Evolutionary conservation across 2,113 vertebrate species (phyloP).

Genomic region (Lepus europaeus): DNA sequence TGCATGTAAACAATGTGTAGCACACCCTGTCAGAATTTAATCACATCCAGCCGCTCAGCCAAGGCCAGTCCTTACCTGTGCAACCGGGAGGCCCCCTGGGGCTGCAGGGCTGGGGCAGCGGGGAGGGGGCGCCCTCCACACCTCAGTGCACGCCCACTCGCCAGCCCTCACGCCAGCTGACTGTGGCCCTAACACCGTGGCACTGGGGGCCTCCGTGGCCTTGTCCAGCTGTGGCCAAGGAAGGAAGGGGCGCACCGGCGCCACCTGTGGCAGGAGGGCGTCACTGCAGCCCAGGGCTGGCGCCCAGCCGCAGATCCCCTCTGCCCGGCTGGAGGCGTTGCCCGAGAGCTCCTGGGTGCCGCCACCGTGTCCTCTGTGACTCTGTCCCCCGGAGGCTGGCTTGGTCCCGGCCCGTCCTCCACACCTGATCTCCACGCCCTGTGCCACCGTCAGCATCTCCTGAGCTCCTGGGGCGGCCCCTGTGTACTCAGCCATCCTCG

Average conservation of each 20-base stretch:
- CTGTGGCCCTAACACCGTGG: background rate
- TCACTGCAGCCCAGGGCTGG: background rate
- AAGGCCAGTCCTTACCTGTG: slow-evolving; percentile 23
- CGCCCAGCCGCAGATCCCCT: background rate
- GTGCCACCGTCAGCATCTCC: background rate
- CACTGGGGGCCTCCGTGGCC: slow-evolving; percentile 1
- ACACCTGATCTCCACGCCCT: background rate
- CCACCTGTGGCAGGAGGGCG: background rate
- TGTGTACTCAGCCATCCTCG: background rate
- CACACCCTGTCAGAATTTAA: slow-evolving; percentile 83
- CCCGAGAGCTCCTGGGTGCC: too few species aligned
- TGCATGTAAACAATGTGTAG: slow-evolving; percentile 81
- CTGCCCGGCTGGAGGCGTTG: background rate
- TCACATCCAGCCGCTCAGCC: slow-evolving; percentile 77
- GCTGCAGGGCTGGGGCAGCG: background rate
- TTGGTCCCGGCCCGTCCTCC: background rate
- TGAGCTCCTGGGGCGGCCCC: too few species aligned
- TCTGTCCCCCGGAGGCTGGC: background rate
- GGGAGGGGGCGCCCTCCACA: too few species aligned
- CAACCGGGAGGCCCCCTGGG: background rate
- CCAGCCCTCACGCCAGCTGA: background rate
- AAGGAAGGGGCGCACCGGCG: background rate
- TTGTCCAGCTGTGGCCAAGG: background rate
- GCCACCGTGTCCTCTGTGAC: background rate
- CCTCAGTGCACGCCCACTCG: background rate